Percentiles rank a stretch among this genome's conserved stretches.
phyloP scores from a whole-genome alignment of 2,888 invertebrate species.

The Anthophora plumipes region DNA sequence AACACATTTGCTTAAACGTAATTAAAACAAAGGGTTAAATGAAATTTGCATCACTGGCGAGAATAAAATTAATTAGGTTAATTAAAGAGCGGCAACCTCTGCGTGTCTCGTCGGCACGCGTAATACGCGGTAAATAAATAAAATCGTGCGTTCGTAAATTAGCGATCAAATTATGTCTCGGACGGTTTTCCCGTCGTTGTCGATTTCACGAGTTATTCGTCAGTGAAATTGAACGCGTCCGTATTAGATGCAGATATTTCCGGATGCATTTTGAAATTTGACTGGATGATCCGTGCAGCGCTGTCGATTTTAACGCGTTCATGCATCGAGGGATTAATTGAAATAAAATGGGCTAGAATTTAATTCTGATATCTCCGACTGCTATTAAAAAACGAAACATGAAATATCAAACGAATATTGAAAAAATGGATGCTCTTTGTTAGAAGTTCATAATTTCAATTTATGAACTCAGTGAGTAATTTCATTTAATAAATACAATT shows the following conservation, averaged over 20 bases:
- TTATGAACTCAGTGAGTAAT: too few species aligned
- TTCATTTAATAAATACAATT: too few species aligned
- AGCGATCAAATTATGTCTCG: constrained; percentile 17
- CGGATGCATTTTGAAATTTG: constrained; percentile 14
- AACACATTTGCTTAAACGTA: not conserved
- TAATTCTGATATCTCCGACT: not conserved
- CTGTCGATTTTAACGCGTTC: not conserved
- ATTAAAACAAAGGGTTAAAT: constrained; percentile 45
- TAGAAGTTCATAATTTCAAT: too few species aligned
- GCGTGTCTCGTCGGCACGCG: not conserved
- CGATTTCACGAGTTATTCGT: constrained; percentile 15
- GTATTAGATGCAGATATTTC: not conserved
- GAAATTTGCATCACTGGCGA: constrained; percentile 17
- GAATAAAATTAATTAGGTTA: constrained; percentile 24
- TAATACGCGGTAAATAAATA: constrained; percentile 24
- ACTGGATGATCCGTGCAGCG: not conserved
- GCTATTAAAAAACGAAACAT: not conserved
- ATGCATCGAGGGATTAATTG: not conserved
- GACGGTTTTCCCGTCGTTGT: not conserved
- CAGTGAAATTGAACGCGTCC: constrained; percentile 16
- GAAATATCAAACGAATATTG: not conserved
- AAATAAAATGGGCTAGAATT: not conserved
- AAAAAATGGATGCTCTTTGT: not conserved
- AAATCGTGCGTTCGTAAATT: constrained; percentile 25
- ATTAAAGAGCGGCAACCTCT: constrained; percentile 10